Percentiles rank a stretch among this genome's conserved stretches.
Conservation (phyloP, 1,140 invertebrate species). For the Plutomurus gul region DNA sequence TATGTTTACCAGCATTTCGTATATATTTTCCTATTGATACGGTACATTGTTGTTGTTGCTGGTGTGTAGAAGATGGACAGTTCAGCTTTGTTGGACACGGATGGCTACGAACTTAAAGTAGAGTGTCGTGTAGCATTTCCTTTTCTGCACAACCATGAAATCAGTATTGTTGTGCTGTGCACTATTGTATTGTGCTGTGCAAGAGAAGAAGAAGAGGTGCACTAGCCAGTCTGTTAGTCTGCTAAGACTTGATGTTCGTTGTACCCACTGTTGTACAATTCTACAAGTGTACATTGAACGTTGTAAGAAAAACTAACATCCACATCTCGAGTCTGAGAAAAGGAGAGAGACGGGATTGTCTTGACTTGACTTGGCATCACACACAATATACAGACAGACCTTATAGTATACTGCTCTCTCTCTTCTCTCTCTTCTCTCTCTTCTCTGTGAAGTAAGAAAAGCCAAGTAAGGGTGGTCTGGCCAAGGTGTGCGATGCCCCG, state of each 20-base stretch:
- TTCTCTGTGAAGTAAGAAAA: no score
- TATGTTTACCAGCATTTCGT: not conserved
- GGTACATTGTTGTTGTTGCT: not conserved
- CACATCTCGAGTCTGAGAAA: constrained; percentile 19
- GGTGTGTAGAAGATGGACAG: not conserved
- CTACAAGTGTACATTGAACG: no score
- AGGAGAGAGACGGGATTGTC: not conserved
- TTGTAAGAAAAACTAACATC: no score
- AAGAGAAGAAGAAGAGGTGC: not conserved
- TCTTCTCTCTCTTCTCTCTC: no score
- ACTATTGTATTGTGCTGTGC: constrained; percentile 7
- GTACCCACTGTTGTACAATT: no score
- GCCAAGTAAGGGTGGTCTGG: constrained; percentile 47
- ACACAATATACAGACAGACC: no score
- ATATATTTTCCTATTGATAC: no score
- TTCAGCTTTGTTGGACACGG: not conserved
- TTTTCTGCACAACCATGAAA: constrained; percentile 5
- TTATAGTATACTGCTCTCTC: no score
- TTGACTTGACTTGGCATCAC: not conserved
- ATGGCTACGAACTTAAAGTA: constrained; percentile 11
- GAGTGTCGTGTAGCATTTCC: constrained; percentile 9
- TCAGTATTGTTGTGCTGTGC: not conserved
- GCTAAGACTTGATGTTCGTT: no score
- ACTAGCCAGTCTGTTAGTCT: constrained; percentile 5
- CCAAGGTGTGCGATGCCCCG: constrained; percentile 45